Percentiles rank a stretch among this genome's conserved stretches.
Evolutionary conservation across 35 echinoderm and acorn worm species (phyloP).

Genomic region (Apostichopus californicus): DNA sequence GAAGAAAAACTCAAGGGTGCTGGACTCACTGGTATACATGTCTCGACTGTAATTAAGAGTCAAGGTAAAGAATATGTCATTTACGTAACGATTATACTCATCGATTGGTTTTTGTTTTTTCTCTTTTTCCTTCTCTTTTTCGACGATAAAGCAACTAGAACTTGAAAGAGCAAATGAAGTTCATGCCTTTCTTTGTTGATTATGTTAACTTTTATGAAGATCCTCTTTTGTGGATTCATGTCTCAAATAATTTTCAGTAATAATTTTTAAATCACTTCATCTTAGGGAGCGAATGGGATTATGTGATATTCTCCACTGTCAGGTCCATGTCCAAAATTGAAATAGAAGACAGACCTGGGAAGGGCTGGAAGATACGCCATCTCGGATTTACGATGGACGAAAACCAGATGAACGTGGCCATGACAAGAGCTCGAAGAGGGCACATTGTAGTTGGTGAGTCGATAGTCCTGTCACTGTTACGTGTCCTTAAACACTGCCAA

Average conservation of each 20-base stretch:
- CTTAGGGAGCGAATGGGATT: conserved; percentile 96
- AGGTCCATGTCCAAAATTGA: conserved; percentile 82
- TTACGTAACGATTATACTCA: no score
- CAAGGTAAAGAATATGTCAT: conserved; percentile 64
- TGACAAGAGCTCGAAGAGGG: conserved; percentile 80
- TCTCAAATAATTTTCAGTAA: no score
- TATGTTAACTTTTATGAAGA: no score
- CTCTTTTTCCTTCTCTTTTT: no score
- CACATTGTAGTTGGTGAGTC: conserved; percentile 95
- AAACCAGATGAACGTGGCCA: conserved; percentile 97
- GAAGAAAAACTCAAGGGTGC: conserved; percentile 24
- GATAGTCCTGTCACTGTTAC: no score
- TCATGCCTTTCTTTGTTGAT: no score
- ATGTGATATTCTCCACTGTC: conserved; percentile 88
- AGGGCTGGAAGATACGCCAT: conserved; percentile 40
- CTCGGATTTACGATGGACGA: conserved; percentile 97
- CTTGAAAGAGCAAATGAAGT: no score
- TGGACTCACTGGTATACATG: conserved; percentile 45
- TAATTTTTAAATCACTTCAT: no score
- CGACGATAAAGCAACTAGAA: no score
- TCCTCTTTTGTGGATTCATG: no score
- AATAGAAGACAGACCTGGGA: conserved; percentile 72
- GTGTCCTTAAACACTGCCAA: no score
- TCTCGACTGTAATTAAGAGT: conserved; percentile 84
- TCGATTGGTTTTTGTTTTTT: no score